Base-by-base conservation (phyloP, 2,113 vertebrate species). In the Aspidoscelis tigris region DNA sequence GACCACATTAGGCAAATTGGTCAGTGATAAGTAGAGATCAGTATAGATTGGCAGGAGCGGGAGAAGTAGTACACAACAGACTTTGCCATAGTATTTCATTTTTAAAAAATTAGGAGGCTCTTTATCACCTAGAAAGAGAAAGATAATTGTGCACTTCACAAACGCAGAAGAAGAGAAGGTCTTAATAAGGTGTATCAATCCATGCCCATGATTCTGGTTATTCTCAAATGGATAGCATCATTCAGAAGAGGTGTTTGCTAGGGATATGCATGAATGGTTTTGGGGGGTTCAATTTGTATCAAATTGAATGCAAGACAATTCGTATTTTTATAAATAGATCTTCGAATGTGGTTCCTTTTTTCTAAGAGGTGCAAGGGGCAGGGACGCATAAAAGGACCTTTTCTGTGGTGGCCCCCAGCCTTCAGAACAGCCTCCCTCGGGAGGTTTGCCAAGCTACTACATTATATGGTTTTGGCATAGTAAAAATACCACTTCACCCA, bases 161-260 rank as follows among this genome's bases (percentile, higher is more conserved):
- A 72, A 78, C 44, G 83, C 87, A 85, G 78, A 78, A 61, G 58
- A 85, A 39, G 81, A 84, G 86, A 58, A 90, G 61, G 88, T 84
- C 80, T 64, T 1, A 82, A 55, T 50, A 50, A 50, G 87, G 64
- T 12, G 79, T 86, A 74, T 53, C 83, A 88, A 65, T 90, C 80
- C 86, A 82, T 83, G 85, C 80, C 79, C 39, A 76, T 94, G 95
- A 95, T 89, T 94, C 94, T 95, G 90, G 90, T 91, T 85, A 92
- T 86, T 88, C 78, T 84, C 90, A 83, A 85, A 16, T 26, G 83
- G 81, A 90, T 87, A 89, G 50, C 7, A 89, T 87, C 0, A 86
- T 83, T 84, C 85, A 4, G n/a, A 69, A 90, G 85, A 33, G 26
- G 65, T 2, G 55, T 33, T 24, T 33, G 33, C 74, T 33, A 33